These are phyloP conservation scores for Ailurus styani DNA, from an alignment of 2,113 vertebrate species.

Conservation along the genomic window DNA sequence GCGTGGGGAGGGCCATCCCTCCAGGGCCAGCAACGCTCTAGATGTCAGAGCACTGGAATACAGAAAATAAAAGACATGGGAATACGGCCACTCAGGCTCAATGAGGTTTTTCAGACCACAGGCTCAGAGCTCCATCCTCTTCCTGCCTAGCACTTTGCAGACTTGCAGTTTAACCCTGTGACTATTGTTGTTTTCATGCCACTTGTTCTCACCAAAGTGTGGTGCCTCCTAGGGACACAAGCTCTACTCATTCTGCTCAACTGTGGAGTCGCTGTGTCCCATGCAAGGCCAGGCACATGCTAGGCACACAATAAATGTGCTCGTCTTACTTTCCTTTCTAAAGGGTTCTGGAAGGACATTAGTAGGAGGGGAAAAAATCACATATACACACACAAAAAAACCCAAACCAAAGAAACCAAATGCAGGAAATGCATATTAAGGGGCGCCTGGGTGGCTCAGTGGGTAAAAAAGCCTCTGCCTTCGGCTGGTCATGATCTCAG, in stretches of 20 bases:
- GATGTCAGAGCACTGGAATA: not conserved
- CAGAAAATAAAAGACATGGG: not conserved
- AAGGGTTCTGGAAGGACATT: not conserved
- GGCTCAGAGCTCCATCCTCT: not conserved
- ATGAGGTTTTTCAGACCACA: not conserved
- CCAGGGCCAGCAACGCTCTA: not conserved
- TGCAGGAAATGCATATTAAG: not conserved
- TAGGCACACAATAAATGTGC: not conserved
- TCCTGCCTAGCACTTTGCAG: too few species aligned
- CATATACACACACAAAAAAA: too few species aligned
- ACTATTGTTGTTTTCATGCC: too few species aligned
- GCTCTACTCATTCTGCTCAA: not conserved
- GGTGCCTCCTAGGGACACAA: not conserved
- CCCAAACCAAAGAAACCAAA: not conserved
- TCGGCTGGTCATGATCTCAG: too few species aligned
- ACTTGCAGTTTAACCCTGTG: fast-evolving
- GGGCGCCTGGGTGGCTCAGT: too few species aligned
- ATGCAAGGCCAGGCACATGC: too few species aligned
- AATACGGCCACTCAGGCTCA: not conserved
- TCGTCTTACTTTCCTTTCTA: not conserved
- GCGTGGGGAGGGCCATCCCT: not conserved
- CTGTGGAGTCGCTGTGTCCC: not conserved
- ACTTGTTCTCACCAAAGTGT: too few species aligned
- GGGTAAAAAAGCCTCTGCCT: too few species aligned
- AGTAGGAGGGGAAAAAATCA: not conserved